Evolutionary conservation across 2,888 invertebrate genomes (phyloP), one percentile per base, ranked within the genome.

Genomic region (Drosophila eohydei): DNA sequence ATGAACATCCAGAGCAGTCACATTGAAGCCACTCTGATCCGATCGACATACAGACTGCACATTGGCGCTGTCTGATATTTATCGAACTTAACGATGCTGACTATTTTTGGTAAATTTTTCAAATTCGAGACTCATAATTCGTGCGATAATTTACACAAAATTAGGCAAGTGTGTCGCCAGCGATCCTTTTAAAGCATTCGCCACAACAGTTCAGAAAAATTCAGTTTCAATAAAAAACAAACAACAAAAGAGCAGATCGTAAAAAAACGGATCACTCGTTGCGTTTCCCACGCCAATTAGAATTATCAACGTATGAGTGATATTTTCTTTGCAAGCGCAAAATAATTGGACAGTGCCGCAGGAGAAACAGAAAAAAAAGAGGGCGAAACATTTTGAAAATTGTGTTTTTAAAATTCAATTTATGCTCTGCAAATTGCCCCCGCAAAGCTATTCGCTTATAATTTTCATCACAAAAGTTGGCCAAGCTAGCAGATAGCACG

Each of bases 111-210:
- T 65, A 72, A 76, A 87, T 84, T 70, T 62, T 89, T 87, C 78
- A 77, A 76, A 86, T 84, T 83, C 79, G 81, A 78, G 88, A 80
- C 85, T 86, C 89, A 86, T 86, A 86, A 86, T 89, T 86, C 88
- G 86, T 89, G 89, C 88, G 86, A 86, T 86, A 86, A 89, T 89
- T 89, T 89, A 85, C 86, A 86, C 89, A 81, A 82, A 86, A 86
- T 86, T 86, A 86, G 89, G 88, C 85, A 79, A 84, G 88, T 88
- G 89, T 88, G 89, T 88, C 85, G 89, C 88, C 85, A 76, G 60
- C 78, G 71, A 69, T 75, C 84, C 84, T 80, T 84, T 83, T 84
- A 86, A 60, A 86, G 84, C 75, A 60, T 21, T 46, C 6, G n/a
- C 43, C 54, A 54, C 38, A 64, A 40, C 55, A 41, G 63, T 41